phyloP scores from a whole-genome alignment of 2,113 vertebrate genomes.

The Paradisaea rubra region DNA sequence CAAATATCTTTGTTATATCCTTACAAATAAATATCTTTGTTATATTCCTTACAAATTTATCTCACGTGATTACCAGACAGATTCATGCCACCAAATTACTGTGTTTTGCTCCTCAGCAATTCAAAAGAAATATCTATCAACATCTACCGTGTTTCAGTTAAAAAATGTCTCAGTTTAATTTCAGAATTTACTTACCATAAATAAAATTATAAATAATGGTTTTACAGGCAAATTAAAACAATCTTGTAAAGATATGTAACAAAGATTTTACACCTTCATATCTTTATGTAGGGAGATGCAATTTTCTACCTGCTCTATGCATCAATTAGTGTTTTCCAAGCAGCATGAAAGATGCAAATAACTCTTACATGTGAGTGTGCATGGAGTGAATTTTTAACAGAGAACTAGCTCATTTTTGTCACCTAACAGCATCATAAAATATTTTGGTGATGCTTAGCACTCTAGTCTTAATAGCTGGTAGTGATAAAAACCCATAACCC shows the following conservation, averaged over 20 bases:
- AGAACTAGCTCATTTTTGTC: background rate
- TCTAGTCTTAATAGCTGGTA: background rate
- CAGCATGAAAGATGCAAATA: constrained; percentile 3
- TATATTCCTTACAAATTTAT: constrained; percentile 61
- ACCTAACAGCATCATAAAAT: background rate
- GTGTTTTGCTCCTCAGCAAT: constrained; percentile 42
- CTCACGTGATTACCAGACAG: constrained; percentile 43
- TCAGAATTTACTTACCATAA: constrained; percentile 47
- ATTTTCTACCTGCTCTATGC: background rate
- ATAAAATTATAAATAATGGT: constrained; percentile 19
- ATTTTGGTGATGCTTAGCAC: background rate
- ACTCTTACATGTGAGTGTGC: background rate
- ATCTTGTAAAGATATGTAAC: background rate
- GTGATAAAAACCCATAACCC: background rate
- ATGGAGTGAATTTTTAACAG: background rate
- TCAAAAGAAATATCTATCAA: constrained; percentile 22
- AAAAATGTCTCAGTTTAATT: constrained; percentile 36
- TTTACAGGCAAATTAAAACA: constrained; percentile 47
- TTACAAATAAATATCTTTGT: constrained; percentile 59
- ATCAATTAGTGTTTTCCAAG: constrained; percentile 29
- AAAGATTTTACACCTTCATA: background rate
- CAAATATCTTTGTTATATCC: constrained; percentile 38
- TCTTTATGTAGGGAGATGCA: background rate
- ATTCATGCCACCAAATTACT: constrained; percentile 50
- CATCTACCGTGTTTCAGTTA: background rate